Conservation (phyloP, 2,113 vertebrate species). For the Macrotis lagotis region DNA sequence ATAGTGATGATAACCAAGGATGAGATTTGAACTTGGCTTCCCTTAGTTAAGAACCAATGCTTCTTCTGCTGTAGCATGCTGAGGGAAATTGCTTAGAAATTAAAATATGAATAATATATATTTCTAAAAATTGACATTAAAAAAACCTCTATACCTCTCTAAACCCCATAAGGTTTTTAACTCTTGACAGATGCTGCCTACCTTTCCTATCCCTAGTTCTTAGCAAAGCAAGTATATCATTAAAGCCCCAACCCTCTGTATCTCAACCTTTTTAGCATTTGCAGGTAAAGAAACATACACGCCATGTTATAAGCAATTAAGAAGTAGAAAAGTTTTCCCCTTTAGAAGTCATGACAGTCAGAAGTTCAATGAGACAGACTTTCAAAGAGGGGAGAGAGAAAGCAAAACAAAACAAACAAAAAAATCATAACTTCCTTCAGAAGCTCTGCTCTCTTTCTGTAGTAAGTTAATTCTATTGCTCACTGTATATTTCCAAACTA, state of each 20-base stretch:
- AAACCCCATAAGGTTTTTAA: background rate
- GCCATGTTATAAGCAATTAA: background rate
- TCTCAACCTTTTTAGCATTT: background rate
- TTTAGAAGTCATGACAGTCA: background rate
- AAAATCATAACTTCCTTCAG: background rate
- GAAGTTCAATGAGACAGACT: background rate
- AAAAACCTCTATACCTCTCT: background rate
- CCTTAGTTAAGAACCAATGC: background rate
- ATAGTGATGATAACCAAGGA: background rate
- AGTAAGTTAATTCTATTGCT: background rate
- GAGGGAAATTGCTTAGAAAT: background rate
- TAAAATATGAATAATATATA: background rate
- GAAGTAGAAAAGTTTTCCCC: background rate
- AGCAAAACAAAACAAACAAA: constrained; percentile 6
- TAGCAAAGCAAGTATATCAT: background rate
- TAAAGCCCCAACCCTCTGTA: background rate
- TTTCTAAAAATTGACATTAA: background rate
- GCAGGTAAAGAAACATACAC: background rate
- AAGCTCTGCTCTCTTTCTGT: background rate
- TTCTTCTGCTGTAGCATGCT: background rate
- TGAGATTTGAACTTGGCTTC: background rate
- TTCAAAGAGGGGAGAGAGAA: constrained; percentile 14
- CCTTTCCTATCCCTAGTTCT: background rate
- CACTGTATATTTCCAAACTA: background rate
- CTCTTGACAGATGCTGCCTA: background rate